Percentiles rank a stretch among this genome's conserved stretches.
These are phyloP conservation scores for Takifugu flavidus DNA, from an alignment of 2,113 vertebrate genomes.

Conservation along the genomic window DNA sequence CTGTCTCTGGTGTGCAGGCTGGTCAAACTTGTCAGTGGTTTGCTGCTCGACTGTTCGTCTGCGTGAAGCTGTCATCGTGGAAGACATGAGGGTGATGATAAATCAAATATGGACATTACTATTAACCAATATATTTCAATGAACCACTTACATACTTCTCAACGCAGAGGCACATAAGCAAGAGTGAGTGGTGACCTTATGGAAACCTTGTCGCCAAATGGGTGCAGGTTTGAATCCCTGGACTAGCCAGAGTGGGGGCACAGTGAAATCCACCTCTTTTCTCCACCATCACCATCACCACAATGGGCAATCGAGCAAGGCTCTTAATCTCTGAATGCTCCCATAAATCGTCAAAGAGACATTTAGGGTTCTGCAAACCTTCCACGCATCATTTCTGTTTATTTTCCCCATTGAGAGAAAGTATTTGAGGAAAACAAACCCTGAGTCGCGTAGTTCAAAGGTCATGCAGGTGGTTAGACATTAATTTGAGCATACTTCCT, in stretches of 20 bases:
- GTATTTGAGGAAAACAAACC: neutral
- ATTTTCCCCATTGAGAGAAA: neutral
- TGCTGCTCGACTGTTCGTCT: too few relatives aligned
- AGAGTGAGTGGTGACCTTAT: too few relatives aligned
- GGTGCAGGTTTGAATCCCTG: too few relatives aligned
- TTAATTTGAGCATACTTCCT: slow-evolving; percentile 20
- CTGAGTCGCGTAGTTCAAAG: neutral
- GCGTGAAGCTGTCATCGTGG: slow-evolving; percentile 17
- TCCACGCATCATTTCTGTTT: neutral
- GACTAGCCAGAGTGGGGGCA: too few relatives aligned
- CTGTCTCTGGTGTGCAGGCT: slow-evolving; percentile 16
- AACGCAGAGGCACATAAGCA: too few relatives aligned
- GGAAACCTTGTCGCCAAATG: too few relatives aligned
- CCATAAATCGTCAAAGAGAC: too few relatives aligned
- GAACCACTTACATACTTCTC: neutral
- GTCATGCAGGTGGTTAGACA: slow-evolving; percentile 20
- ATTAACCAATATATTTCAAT: neutral
- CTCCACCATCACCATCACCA: too few relatives aligned
- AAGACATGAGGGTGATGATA: slow-evolving; percentile 30
- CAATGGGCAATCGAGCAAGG: too few relatives aligned
- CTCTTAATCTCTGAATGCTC: too few relatives aligned
- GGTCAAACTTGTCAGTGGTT: slow-evolving; percentile 38
- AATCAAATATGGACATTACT: slow-evolving; percentile 9
- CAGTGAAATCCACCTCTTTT: too few relatives aligned
- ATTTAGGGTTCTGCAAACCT: too few relatives aligned